Base-by-base conservation (phyloP, 2,888 invertebrate species). In the Eilema caniola region DNA sequence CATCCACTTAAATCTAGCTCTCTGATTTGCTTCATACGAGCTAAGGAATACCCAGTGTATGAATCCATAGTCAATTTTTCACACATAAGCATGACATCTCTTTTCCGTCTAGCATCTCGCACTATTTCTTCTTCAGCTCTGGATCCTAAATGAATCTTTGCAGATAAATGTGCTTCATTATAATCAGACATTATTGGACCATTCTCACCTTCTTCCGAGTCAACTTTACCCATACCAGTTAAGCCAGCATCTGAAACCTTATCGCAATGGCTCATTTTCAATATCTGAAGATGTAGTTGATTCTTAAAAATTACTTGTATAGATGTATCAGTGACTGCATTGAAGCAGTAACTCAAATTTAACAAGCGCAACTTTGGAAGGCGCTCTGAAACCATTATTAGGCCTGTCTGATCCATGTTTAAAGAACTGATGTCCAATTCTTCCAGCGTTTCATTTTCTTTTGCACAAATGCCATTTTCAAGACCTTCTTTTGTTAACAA, bases 81-180 rank as follows among this genome's bases (percentile, higher is more conserved):
- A 83, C 96, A 97, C 89, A 96, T 96, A 60, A 95, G 94, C 92
- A 96, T 94, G 41, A 97, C 96, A 76, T 96, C 96, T 71, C 95
- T 93, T 86, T 97, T 97, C 63, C 96, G 93, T 81, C 95, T 95
- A 0, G 97, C 97, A 87, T 97, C 97, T 2, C 95, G 93, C 2
- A 97, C 96, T 75, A 97, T 97, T 82, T 97, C 97, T 83, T 96
- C 96, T 87, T 97, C 97, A 20, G 97, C 97, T 85, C 96, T 96
- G 33, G 97, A 97, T 4, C 97, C 96, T 31, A 97, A 87, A 66
- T 96, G 95, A 77, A 97, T 97, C 81, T 86, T 93, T 60, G 90
- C 86, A 60, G 85, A 85, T 33, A 83, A 64, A 3, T 83, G 85
- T 47, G 81, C 79, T 68, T 90, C 90, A 80, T 90, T 86, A 78